A percentile compares a stretch with the other conserved stretches of the same genome.
phyloP scores from a whole-genome alignment of 2,888 invertebrate species.

The Tetrapedia diversipes region DNA sequence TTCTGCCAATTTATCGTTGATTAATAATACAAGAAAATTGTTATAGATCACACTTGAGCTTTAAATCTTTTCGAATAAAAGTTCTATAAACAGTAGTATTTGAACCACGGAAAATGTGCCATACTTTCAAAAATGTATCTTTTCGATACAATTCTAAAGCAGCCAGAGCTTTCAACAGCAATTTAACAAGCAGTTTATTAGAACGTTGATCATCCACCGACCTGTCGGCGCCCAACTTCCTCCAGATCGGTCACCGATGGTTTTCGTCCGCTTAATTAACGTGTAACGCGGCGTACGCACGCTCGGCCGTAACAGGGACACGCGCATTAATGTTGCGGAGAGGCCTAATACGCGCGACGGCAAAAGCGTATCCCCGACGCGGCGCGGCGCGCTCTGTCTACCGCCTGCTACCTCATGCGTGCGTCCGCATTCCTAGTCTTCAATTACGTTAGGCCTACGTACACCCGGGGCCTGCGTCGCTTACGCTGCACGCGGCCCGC shows the following conservation, averaged over 20 bases:
- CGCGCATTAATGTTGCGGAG: constrained; percentile 47
- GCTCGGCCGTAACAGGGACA: constrained; percentile 52
- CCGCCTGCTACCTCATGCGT: constrained; percentile 74
- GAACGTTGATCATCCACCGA: background rate
- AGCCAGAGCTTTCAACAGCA: too few relatives aligned
- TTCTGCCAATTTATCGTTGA: too few relatives aligned
- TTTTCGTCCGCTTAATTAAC: constrained; percentile 62
- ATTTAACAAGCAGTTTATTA: too few relatives aligned
- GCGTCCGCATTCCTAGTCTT: constrained; percentile 77
- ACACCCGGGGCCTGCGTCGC: constrained; percentile 43
- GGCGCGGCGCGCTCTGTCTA: constrained; percentile 57
- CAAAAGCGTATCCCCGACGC: constrained; percentile 57
- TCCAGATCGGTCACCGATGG: constrained; percentile 24
- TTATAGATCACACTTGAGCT: too few relatives aligned
- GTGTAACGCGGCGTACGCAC: constrained; percentile 43
- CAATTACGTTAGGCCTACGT: constrained; percentile 68
- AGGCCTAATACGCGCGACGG: constrained; percentile 26
- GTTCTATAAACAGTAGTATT: too few relatives aligned
- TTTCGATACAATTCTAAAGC: too few relatives aligned
- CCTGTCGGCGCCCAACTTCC: background rate
- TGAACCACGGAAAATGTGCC: too few relatives aligned
- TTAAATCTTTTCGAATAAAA: too few relatives aligned
- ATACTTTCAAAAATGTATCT: too few relatives aligned
- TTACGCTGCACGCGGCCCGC: constrained; percentile 26
- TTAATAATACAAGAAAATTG: too few relatives aligned